Base-by-base conservation (phyloP, 2,113 vertebrate species). In the Eclectus roratus region DNA sequence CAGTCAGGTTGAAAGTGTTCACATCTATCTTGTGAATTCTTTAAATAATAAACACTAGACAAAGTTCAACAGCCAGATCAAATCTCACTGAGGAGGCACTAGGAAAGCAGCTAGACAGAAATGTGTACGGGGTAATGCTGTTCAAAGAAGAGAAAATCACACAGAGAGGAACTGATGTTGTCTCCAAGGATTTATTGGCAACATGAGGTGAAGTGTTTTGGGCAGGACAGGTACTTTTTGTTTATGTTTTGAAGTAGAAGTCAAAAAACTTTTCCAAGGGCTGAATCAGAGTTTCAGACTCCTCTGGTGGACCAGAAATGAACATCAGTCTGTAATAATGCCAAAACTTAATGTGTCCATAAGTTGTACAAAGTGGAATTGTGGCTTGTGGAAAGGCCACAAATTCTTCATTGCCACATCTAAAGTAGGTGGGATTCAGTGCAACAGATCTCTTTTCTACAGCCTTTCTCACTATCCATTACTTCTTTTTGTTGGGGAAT, bases 21-120 rank as follows among this genome's bases (percentile, higher is more conserved):
- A 80, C 76, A 87, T 94, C 68, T 90, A 41, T 88, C 88, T 78
- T 90, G 64, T 92, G 82, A 78, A 95, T 86, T 95, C 76, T 60
- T 93, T 88, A 81, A 96, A 94, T 78, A 92, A 83, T 69, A 88
- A 97, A 95, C 90, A 64, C 39, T 27, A 69, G 70, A 71, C 43
- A 93, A 74, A 94, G 43, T 85, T 96, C 35, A 7, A 90, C 90
- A 88, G 31, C 25, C 41, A 85, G 87, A 85, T 80, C 70, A 95
- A 73, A 91, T 70, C 88, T 89, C 7, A 0, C 16, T 56, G 72
- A 86, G 85, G 43, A 88, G 39, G 18, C 47, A 64, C 24, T 6
- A 46, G 76, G 52, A 64, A 76, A 91, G 65, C 43, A 84, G 35
- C 68, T 74, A 21, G 12, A 44, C 53, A 89, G 53, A 82, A 63